Evolutionary conservation across 2,797 vertebrate genomes (phyloP), one percentile per base, ranked within the genome.

Genomic region (Dipus sagitta): DNA sequence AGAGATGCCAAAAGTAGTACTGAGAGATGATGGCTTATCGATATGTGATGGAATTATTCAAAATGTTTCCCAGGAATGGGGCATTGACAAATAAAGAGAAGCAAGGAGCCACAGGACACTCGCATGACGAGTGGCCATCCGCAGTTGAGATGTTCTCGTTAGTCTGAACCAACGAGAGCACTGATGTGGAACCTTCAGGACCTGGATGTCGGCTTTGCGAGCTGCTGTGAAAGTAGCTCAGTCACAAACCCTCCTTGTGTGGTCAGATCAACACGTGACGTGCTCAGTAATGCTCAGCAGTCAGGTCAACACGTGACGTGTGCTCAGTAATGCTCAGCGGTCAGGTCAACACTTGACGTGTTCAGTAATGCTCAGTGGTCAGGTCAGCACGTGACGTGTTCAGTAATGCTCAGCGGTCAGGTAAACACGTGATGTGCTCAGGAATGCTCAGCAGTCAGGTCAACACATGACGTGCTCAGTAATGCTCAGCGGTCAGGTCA

Each of bases 91-190:
- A 28, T 3, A 47, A 71, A 68, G 14, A 32, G 52, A 78, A 28
- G 20, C 30, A 21, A 34, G 34, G 52, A 88, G 21, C 6, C 62
- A 23, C 28, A 54, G 60, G 70, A 32, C n/a, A 30, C 12, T 54
- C 15, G 12, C 6, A 0, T 0, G 20, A 30, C 0, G 13, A 64
- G 28, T 20, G 30, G 20, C 42, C 13, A 5, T 23, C 0, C 0
- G 8, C 2, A 8, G 4, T 2, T 6, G 32, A 65, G 24, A n/a
- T 10, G 6, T 68, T 30, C 4, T 7, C 62, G 32, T n/a, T 30
- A 88, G 26, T 11, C 62, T 34, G 54, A 47, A 14, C 47, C 18
- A 75, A 42, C 1, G 9, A 58, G 13, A 15, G 54, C 54, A 58
- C 12, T 1, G 32, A 21, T 62, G 15, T 5, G 26, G 1, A 15